phyloP scores from a whole-genome alignment of 2,113 vertebrate species.

The Oceanodroma tethys region DNA sequence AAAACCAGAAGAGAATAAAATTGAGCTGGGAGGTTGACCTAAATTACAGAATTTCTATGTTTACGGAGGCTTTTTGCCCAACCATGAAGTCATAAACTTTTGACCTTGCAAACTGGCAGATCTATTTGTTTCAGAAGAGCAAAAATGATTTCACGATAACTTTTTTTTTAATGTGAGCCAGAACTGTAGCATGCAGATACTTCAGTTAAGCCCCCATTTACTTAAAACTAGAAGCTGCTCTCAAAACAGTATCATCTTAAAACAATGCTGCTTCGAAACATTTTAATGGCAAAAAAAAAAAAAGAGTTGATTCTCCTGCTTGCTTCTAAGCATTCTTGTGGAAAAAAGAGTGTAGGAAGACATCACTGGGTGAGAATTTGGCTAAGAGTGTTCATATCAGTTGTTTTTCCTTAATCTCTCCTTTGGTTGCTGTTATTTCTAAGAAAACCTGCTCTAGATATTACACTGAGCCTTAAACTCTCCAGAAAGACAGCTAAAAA shows the following conservation, averaged over 20 bases:
- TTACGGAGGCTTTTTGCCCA: constrained; percentile 12
- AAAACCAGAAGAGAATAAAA: not conserved
- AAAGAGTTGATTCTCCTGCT: not conserved
- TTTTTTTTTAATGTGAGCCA: not conserved
- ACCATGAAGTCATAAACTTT: not conserved
- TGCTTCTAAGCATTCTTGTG: not conserved
- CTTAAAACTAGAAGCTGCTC: not conserved
- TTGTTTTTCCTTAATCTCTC: not conserved
- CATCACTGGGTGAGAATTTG: not conserved
- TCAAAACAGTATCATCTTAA: not conserved
- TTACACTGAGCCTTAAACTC: not conserved
- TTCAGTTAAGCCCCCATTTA: not conserved
- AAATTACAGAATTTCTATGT: not conserved
- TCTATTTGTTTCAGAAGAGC: not conserved
- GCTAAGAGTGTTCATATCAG: not conserved
- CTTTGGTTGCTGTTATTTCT: not conserved
- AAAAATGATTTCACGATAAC: not conserved
- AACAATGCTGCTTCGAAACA: not conserved
- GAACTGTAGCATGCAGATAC: not conserved
- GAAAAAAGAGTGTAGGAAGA: not conserved
- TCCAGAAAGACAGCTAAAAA: not conserved
- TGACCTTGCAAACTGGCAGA: not conserved
- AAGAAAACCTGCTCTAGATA: not conserved
- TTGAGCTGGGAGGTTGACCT: not conserved
- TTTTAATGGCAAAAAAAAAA: not conserved